A percentile compares a stretch with the other conserved stretches of the same genome.
phyloP scores from a whole-genome alignment of 2,888 invertebrate genomes.

The Mimumesa dahlbomi region DNA sequence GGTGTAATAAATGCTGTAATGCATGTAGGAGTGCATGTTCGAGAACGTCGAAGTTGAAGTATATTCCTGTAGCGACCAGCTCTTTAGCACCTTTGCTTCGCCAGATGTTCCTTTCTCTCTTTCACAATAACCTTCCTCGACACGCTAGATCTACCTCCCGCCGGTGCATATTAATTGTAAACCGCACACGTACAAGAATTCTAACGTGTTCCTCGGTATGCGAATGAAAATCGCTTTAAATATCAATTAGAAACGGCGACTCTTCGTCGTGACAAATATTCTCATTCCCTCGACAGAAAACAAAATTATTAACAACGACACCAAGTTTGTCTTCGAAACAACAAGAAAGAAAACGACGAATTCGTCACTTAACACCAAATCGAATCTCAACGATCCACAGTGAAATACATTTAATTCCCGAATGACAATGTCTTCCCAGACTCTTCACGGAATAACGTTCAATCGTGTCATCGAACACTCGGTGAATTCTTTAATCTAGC shows the following conservation, averaged over 20 bases:
- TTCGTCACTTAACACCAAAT: too few species aligned
- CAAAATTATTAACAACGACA: too few species aligned
- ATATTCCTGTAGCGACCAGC: conserved; percentile 41
- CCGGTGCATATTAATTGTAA: conserved; percentile 46
- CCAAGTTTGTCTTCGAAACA: too few species aligned
- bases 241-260: too few species aligned
- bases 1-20: conserved; percentile 67
- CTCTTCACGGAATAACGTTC: background rate
- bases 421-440: too few species aligned
- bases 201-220: background rate
- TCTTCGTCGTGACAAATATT: too few species aligned
- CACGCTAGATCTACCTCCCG: conserved; percentile 31
- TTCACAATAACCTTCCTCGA: conserved; percentile 58
- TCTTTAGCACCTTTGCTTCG: conserved; percentile 59
- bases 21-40: conserved; percentile 69
- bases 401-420: too few species aligned
- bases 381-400: too few species aligned
- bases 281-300: too few species aligned
- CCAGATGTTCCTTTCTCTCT: conserved; percentile 68
- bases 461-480: background rate
- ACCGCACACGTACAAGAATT: conserved; percentile 4
- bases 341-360: too few species aligned
- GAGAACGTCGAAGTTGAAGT: conserved; percentile 34
- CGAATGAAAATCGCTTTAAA: too few species aligned
- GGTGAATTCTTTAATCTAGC: too few species aligned